Base-by-base conservation (phyloP, 1,140 invertebrate genomes). In the Lepidurus packardi region DNA sequence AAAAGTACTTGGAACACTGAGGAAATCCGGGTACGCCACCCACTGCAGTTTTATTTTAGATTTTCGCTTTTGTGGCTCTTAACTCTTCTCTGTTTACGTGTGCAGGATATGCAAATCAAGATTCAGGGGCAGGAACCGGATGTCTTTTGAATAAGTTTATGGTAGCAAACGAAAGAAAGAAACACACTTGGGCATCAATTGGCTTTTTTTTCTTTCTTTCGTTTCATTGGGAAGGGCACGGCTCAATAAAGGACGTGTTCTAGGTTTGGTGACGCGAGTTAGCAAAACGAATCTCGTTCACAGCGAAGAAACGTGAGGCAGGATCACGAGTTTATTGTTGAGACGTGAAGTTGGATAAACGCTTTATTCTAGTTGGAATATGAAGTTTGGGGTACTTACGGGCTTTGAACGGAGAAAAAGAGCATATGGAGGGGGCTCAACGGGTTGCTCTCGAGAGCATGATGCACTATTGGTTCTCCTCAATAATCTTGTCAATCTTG, bases 391-490 rank as follows among this genome's bases (percentile, higher is more conserved):
- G 7, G n/a, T n/a, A 78, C 44, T 78, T 78, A 78, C 78, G 10
- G 44, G 73, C 24, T 78, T 78, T 5, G 73, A 16, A 13, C 78
- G 78, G 41, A 78, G 73, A 45, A 78, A 78, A 11, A 78, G 78
- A 13, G 78, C 78, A 42, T 78, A 78, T 25, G 78, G 73, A 1
- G 78, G 78, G 21, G 73, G 73, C 6, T 75, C 78, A n/a, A 43
- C 8, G 6, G 53, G 53, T n/a, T 65, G 10, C 53, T 65, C 73
- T 34, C 41, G 25, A 11, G 73, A 43, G 24, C 65, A 73, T 34
- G 78, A 78, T 21, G 78, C 78, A 47, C 78, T 78, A 74, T 78
- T 73, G 24, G 78, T 78, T 10, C 78, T 73, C 8, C 78, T 42
- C n/a, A 78, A 44, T 42, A 78, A 78, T 10, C 78, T 65, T 65